phyloP scores from a whole-genome alignment of 2,113 vertebrate species.

The Megaptera novaeangliae region DNA sequence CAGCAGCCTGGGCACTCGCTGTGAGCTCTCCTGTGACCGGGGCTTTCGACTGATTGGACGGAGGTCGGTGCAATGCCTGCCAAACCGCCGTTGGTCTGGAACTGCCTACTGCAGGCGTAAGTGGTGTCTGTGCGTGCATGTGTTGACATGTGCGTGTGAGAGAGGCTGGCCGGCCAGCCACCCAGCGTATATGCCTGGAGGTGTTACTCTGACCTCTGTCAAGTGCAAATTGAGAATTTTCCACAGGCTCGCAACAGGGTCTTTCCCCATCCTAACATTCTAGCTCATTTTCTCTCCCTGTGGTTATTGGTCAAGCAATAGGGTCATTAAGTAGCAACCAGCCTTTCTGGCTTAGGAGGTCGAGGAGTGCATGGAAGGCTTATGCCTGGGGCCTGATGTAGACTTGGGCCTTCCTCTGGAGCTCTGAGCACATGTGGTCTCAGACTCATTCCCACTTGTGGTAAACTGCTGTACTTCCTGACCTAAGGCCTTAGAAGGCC shows the following conservation, averaged over 20 bases:
- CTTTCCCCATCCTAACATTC: neutral
- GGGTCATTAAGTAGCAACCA: neutral
- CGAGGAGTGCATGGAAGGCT: neutral
- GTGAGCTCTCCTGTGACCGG: constrained; percentile 88
- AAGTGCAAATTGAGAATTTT: constrained; percentile 25
- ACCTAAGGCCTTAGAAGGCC: neutral
- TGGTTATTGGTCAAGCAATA: neutral
- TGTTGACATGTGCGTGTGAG: neutral
- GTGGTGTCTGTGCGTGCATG: constrained; percentile 67
- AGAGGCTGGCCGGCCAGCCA: neutral
- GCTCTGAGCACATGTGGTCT: neutral
- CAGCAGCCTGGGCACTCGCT: constrained; percentile 91
- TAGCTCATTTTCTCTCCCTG: constrained; percentile 33
- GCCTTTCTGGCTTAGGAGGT: neutral
- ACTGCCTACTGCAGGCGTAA: constrained; percentile 90
- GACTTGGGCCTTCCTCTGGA: neutral
- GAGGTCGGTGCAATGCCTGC: constrained; percentile 85
- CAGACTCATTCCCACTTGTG: neutral
- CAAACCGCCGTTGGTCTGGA: constrained; percentile 92
- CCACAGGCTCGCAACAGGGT: neutral
- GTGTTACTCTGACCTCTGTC: neutral
- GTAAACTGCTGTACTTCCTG: neutral
- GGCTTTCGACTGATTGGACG: constrained; percentile 90
- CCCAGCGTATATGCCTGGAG: neutral
- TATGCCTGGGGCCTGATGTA: neutral